Conservation (phyloP, 2,113 vertebrate species). For the Macquaria australasica region DNA sequence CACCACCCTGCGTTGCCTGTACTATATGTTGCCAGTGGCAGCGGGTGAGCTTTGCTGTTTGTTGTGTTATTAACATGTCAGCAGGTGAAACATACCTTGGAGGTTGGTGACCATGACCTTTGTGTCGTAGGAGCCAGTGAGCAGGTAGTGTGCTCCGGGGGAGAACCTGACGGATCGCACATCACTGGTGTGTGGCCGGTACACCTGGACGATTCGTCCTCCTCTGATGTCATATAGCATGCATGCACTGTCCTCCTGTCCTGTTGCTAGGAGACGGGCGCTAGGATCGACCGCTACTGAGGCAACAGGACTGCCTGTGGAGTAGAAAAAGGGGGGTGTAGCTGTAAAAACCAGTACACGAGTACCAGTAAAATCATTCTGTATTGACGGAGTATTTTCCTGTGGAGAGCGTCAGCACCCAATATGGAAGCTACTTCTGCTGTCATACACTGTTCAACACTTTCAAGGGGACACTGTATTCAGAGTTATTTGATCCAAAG, state of each 20-base stretch:
- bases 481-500: not conserved
- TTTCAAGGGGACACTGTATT: not conserved
- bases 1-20: too few relatives aligned
- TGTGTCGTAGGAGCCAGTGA: constrained; percentile 97
- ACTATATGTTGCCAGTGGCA: too few relatives aligned
- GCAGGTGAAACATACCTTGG: constrained; percentile 86
- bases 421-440: not conserved
- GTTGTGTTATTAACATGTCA: not conserved
- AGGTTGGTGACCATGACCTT: constrained; percentile 96
- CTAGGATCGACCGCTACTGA: constrained; percentile 98
- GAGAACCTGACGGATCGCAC: constrained; percentile 97
- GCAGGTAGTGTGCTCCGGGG: constrained; percentile 96
- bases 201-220: constrained; percentile 96
- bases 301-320: constrained; percentile 95
- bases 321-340: not conserved
- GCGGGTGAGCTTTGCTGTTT: not conserved
- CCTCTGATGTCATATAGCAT: constrained; percentile 98
- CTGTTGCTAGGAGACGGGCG: constrained; percentile 94
- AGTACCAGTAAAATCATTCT: not conserved
- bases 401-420: not conserved
- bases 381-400: not conserved
- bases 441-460: not conserved
- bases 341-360: not conserved
- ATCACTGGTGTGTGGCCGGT: constrained; percentile 93
- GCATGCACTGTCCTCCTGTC: constrained; percentile 97